phyloP scores from a whole-genome alignment of 2,888 invertebrate genomes.

The Ormyrus pomaceus region DNA sequence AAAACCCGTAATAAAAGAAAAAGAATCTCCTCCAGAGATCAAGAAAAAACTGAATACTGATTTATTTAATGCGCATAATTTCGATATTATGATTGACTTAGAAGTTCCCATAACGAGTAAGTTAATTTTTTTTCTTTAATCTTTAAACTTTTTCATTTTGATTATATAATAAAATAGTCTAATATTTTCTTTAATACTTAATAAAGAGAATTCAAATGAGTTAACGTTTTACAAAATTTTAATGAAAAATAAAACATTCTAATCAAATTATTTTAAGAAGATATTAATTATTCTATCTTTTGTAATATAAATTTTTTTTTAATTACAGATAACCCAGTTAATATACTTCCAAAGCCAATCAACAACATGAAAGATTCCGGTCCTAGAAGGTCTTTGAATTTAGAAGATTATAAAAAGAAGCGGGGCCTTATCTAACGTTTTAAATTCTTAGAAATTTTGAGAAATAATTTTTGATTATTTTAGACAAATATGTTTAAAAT shows the following conservation, averaged over 20 bases:
- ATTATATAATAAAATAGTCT: background rate
- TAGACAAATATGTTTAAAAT: conserved; percentile 29
- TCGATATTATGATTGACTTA: conserved; percentile 95
- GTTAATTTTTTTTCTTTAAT: conserved; percentile 65
- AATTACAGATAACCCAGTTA: conserved; percentile 82
- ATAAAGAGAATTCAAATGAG: too few relatives aligned
- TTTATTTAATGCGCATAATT: conserved; percentile 88
- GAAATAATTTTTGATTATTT: conserved; percentile 38
- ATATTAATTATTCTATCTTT: background rate
- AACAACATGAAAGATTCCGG: conserved; percentile 86
- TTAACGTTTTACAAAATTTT: too few relatives aligned
- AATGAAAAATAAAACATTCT: background rate
- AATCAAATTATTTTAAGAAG: conserved; percentile 16
- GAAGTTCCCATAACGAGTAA: conserved; percentile 89
- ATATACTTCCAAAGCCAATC: conserved; percentile 85
- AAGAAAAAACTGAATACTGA: conserved; percentile 74
- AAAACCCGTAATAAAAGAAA: conserved; percentile 60
- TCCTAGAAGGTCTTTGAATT: conserved; percentile 89
- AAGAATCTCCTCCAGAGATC: conserved; percentile 70
- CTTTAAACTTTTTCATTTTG: conserved; percentile 9
- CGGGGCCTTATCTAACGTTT: conserved; percentile 87
- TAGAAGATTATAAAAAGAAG: conserved; percentile 95
- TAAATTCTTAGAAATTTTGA: conserved; percentile 9
- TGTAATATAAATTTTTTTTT: conserved; percentile 56
- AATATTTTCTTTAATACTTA: background rate